Base-by-base conservation (phyloP, 2,113 vertebrate genomes). In the Brachypodius melanocephalos region DNA sequence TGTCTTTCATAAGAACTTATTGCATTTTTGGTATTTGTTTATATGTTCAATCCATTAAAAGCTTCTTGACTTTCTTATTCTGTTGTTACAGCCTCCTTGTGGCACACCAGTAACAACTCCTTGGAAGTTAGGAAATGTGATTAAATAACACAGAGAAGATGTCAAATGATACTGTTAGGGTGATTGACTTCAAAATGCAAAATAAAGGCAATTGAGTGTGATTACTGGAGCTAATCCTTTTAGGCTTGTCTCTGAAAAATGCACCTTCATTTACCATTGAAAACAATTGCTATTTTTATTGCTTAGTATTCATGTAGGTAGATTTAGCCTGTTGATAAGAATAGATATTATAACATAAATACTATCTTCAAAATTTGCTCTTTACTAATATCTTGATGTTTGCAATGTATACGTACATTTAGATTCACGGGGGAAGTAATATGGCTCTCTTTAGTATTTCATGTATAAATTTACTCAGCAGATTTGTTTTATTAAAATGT, bases 141-240 rank as follows among this genome's bases (percentile, higher is more conserved):
- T 96, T 96, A 95, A 96, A 62, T 93, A 96, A 91, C 75, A 96
- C 17, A 88, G 31, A 95, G 85, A 97, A 91, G 84, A 95, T 89
- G 89, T 95, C 87, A 97, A 97, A 96, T 31, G 93, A 90, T 94
- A 96, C 49, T 81, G 75, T 91, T 94, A 95, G 93, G 91, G 91
- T 97, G 88, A 97, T 34, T 96, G 90, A 95, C 84, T 91, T 97
- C 79, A 0, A 97, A 97, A 97, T 92, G 62, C 75, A 96, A 97
- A 97, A 93, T 94, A 97, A 97, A 96, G 91, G 95, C 94, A 94
- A 96, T 91, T 85, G 89, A 90, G 65, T 82, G 79, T 68, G 91
- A 97, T 97, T 97, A 95, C 80, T 76, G 73, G 31, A 96, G 85
- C 94, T 96, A 97, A 97, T 97, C 81, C 93, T 96, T 97, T 97